Conservation (phyloP, 2,113 vertebrate genomes). For the Ctenodactylus gundi region DNA sequence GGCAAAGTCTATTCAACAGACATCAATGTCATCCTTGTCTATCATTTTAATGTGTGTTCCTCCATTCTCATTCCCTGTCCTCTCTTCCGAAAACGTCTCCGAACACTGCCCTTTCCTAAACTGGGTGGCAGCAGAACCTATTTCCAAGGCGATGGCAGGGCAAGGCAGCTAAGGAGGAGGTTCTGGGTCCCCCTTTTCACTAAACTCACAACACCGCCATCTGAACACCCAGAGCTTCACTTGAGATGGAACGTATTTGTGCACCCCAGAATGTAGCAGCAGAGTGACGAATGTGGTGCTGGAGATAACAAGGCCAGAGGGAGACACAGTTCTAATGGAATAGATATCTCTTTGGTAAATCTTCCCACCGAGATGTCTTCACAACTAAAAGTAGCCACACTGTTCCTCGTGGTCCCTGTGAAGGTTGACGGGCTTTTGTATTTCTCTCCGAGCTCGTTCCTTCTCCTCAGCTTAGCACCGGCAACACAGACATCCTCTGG, state of each 20-base stretch:
- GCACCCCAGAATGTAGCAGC: background rate
- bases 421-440: background rate
- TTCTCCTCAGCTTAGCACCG: background rate
- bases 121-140: background rate
- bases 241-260: background rate
- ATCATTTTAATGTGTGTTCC: background rate
- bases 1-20: background rate
- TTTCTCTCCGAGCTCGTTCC: background rate
- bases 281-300: constrained; percentile 30
- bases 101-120: background rate
- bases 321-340: constrained; percentile 46
- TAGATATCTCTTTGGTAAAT: constrained; percentile 61
- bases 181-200: background rate
- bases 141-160: background rate
- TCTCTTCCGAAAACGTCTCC: background rate
- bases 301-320: constrained; percentile 42
- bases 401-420: background rate
- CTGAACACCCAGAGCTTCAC: background rate
- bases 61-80: background rate
- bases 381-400: constrained; percentile 49
- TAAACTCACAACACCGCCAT: background rate
- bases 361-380: constrained; percentile 64
- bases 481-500: background rate
- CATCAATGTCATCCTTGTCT: background rate
- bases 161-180: background rate